Conservation (phyloP, 2,797 vertebrate genomes). For the Xenentodon cancila region DNA sequence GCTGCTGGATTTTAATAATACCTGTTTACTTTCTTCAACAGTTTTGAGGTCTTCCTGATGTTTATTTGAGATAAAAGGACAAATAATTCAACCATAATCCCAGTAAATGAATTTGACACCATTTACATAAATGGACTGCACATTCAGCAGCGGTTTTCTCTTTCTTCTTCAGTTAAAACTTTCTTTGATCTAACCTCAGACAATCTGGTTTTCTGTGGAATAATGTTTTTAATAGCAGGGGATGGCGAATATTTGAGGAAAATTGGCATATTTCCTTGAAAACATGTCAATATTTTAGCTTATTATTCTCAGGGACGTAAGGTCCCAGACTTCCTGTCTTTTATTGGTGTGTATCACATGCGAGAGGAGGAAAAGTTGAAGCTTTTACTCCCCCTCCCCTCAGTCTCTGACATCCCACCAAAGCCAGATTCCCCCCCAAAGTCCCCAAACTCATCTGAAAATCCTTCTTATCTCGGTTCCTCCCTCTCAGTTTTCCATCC, state of each 20-base stretch:
- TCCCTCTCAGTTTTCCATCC: conserved; percentile 15
- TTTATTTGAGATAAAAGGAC: no score
- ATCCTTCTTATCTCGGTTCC: conserved; percentile 55
- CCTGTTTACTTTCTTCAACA: no score
- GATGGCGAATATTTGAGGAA: not conserved
- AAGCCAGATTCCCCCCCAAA: conserved; percentile 46
- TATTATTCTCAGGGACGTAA: not conserved
- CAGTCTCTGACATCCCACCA: conserved; percentile 11
- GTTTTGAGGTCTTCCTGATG: no score
- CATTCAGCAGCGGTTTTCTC: not conserved
- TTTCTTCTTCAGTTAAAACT: not conserved
- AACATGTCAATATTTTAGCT: not conserved
- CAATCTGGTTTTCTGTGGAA: not conserved
- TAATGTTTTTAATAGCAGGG: not conserved
- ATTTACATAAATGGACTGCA: not conserved
- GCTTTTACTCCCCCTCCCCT: conserved; percentile 17
- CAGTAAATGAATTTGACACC: not conserved
- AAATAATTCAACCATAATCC: no score
- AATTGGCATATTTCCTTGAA: not conserved
- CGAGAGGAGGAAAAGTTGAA: conserved; percentile 9
- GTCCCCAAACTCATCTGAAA: conserved; percentile 59
- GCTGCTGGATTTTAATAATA: no score
- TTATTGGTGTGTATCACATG: not conserved
- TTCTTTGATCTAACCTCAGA: not conserved
- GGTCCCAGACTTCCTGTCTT: not conserved